A percentile compares a stretch with the other conserved stretches of the same genome.
These are phyloP conservation scores for Limnodromus scolopaceus DNA, from an alignment of 2,797 vertebrate species.

Conservation along the genomic window DNA sequence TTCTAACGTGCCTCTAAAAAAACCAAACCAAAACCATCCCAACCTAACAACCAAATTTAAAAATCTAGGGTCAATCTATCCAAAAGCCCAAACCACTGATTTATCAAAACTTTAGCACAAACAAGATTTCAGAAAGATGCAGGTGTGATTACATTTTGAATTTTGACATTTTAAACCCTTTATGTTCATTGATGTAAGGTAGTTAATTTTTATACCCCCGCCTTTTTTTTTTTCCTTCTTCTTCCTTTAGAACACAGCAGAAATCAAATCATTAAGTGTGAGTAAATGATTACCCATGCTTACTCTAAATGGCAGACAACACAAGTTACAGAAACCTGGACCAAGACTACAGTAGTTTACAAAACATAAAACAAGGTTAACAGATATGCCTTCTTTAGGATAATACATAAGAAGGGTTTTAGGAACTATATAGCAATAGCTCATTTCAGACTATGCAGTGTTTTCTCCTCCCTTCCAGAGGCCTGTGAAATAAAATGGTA, in stretches of 20 bases:
- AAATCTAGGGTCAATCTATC: background rate
- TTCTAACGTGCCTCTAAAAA: background rate
- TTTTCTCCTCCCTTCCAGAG: background rate
- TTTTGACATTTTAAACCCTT: background rate
- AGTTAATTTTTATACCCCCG: background rate
- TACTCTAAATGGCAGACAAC: background rate
- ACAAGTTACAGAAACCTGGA: slow-evolving; percentile 6
- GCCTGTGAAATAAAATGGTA: slow-evolving; percentile 24
- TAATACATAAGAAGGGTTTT: background rate
- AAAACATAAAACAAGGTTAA: slow-evolving; percentile 6
- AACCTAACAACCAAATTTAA: background rate
- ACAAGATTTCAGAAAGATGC: background rate
- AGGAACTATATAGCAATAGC: background rate
- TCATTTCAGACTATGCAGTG: background rate
- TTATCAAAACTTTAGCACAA: background rate
- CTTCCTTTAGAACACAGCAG: background rate
- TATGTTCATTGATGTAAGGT: background rate
- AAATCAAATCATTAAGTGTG: background rate
- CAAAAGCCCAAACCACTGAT: background rate
- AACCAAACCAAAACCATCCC: background rate
- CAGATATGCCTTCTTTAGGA: background rate
- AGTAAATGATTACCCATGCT: background rate
- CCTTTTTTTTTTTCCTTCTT: background rate
- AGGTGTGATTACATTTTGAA: slow-evolving; percentile 1
- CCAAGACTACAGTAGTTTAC: slow-evolving; percentile 27